A percentile compares a stretch with the other conserved stretches of the same genome.
Conservation (phyloP, 1,140 invertebrate genomes). For the Bombus sibiricus region DNA sequence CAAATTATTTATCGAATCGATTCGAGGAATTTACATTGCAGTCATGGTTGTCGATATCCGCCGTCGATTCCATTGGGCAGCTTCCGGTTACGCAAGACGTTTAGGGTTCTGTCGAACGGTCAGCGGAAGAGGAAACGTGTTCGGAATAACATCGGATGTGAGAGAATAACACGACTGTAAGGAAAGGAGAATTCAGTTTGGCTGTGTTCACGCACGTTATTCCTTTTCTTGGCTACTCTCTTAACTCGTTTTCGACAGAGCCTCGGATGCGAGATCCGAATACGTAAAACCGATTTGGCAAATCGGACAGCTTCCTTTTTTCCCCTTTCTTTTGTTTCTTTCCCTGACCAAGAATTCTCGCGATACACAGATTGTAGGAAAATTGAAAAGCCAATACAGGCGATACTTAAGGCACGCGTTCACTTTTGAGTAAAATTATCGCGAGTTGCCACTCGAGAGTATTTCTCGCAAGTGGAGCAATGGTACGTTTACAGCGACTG, state of each 20-base stretch:
- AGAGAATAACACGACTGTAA: not conserved
- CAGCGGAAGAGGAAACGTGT: constrained; percentile 45
- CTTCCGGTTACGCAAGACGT: constrained; percentile 49
- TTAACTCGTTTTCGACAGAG: not conserved
- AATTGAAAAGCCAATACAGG: too few relatives aligned
- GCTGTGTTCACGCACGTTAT: not conserved
- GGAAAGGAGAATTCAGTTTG: constrained; percentile 26
- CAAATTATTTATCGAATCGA: constrained; percentile 21
- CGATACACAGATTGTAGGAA: too few relatives aligned
- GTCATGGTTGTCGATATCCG: constrained; percentile 50
- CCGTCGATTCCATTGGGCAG: constrained; percentile 25
- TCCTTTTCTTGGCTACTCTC: not conserved
- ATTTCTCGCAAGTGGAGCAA: too few relatives aligned
- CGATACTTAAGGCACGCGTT: too few relatives aligned
- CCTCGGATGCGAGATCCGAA: not conserved
- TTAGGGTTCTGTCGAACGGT: constrained; percentile 31
- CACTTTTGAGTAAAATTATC: too few relatives aligned
- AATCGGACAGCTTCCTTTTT: not conserved
- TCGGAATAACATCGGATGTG: constrained; percentile 15
- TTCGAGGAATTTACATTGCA: constrained; percentile 29
- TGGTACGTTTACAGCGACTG: too few relatives aligned
- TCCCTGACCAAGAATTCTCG: not conserved
- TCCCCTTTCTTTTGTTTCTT: not conserved
- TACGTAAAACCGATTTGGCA: not conserved
- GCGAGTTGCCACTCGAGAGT: too few relatives aligned